Percentiles rank a stretch among this genome's conserved stretches.
Evolutionary conservation across 2,113 vertebrate species (phyloP).

Genomic region (Ranitomeya imitator): DNA sequence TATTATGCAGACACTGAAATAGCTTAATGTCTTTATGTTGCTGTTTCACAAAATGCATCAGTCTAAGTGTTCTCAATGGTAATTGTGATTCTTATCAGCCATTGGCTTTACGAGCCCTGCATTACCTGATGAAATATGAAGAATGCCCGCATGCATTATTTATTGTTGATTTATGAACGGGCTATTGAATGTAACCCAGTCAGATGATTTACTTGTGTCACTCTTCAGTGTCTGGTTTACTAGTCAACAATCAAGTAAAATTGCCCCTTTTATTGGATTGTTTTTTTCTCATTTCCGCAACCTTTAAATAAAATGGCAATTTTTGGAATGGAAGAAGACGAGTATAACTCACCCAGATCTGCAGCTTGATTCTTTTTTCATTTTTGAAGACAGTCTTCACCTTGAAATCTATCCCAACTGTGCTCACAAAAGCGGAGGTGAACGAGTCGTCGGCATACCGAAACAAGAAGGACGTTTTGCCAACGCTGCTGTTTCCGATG

Average conservation of each 20-base stretch:
- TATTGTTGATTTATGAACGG: slow-evolving; percentile 16
- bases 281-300: not conserved
- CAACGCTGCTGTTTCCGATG: slow-evolving; percentile 93
- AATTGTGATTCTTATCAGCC: slow-evolving; percentile 40
- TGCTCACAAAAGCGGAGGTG: slow-evolving; percentile 97
- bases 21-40: slow-evolving; percentile 31
- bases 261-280: not conserved
- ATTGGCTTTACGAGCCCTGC: slow-evolving; percentile 19
- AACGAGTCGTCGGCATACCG: slow-evolving; percentile 96
- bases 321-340: not conserved
- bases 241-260: not conserved
- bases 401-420: slow-evolving; percentile 98
- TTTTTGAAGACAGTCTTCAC: slow-evolving; percentile 98
- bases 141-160: slow-evolving; percentile 11
- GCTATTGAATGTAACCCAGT: slow-evolving; percentile 16
- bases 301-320: not conserved
- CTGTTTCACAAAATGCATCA: slow-evolving; percentile 18
- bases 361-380: slow-evolving; percentile 97
- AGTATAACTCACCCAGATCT: slow-evolving; percentile 92
- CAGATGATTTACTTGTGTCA: not conserved
- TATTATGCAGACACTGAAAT: slow-evolving; percentile 38
- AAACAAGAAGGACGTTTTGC: slow-evolving; percentile 94
- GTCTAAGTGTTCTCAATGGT: slow-evolving; percentile 37
- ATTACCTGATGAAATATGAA: slow-evolving; percentile 39
- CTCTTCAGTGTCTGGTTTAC: not conserved